A percentile compares a stretch with the other conserved stretches of the same genome.
Evolutionary conservation across 1,140 invertebrate genomes (phyloP).

Genomic region (Zaprionus nigranus): DNA sequence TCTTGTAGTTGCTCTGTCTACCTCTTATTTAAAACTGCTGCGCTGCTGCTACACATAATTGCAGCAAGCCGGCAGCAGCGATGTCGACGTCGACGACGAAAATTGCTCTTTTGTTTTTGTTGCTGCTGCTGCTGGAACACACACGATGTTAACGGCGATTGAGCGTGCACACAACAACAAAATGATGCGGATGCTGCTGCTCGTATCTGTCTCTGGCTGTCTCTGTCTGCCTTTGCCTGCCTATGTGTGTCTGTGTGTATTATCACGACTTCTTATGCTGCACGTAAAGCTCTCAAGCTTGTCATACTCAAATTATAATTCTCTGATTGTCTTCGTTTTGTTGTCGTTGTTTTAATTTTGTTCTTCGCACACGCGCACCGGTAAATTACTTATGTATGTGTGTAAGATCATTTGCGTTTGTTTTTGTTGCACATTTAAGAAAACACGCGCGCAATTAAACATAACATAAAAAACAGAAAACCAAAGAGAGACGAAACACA

Average conservation of each 20-base stretch:
- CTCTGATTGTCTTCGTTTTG: conserved; percentile 34
- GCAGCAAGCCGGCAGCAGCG: conserved; percentile 56
- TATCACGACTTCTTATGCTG: conserved; percentile 56
- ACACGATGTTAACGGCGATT: conserved; percentile 7
- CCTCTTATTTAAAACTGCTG: conserved; percentile 51
- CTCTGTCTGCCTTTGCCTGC: conserved; percentile 5
- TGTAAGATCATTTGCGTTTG: conserved; percentile 11
- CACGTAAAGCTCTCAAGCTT: conserved; percentile 50
- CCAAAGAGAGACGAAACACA: conserved; percentile 15
- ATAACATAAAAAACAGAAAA: conserved; percentile 22
- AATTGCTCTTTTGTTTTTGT: conserved; percentile 56
- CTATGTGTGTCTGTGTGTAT: conserved; percentile 24
- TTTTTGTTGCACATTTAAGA: conserved; percentile 3
- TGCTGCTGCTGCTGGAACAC: conserved; percentile 12
- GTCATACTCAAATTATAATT: conserved; percentile 39
- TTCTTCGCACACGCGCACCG: conserved; percentile 33
- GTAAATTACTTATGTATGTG: conserved; percentile 17
- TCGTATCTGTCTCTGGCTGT: background rate
- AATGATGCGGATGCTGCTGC: conserved; percentile 16
- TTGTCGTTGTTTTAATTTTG: conserved; percentile 23
- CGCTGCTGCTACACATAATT: conserved; percentile 61
- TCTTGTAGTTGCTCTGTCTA: conserved; percentile 43
- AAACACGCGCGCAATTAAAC: conserved; percentile 18
- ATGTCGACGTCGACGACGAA: conserved; percentile 38
- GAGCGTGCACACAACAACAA: conserved; percentile 12